Base-by-base conservation (phyloP, 2,888 invertebrate genomes). In the Morpho achilles region DNA sequence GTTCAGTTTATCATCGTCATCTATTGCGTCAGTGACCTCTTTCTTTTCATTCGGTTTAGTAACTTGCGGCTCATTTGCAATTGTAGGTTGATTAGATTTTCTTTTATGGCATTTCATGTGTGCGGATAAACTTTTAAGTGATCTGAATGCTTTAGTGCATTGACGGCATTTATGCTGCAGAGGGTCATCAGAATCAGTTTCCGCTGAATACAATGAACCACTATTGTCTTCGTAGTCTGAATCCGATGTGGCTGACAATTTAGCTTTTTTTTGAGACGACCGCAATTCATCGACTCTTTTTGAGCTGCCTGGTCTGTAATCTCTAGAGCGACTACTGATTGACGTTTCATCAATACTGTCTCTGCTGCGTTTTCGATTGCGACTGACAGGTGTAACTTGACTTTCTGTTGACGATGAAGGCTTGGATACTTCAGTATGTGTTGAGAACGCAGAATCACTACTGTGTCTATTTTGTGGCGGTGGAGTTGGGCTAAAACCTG, bases 401-500 rank as follows among this genome's bases (percentile, higher is more conserved):
- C 66, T 74, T 61, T 84, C 87, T 2, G 65, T 67, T 2, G 80
- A 74, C 8, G 79, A 76, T 2, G 66, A 63, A 0, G 82, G 71
- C 69, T 87, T 85, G 1, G 88, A 87, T 56, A 75, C 71, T 61
- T 91, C 88, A 0, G 91, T 87, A 56, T 84, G 82, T 41, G 80
- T 81, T 7, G 90, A 90, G 66, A 90, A 87, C 0, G 89, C 89
- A 0, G 91, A 91, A 68, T 91, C 91, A 58, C 89, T 89, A 72
- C 89, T 91, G 64, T 88, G 86, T 49, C 90, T 78, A 62, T 79
- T 87, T 1, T 81, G 77, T 49, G 85, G 83, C 2, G 84, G 79
- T 7, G 85, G 82, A 43, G 77, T 77, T 62, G 77, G 66, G 62
- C 79, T 82, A 67, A 87, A 87, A 43, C 87, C 88, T 88, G 70